These are phyloP conservation scores for Stegodyphus mimosarum DNA, from an alignment of 1,140 invertebrate genomes.

Conservation along the genomic window DNA sequence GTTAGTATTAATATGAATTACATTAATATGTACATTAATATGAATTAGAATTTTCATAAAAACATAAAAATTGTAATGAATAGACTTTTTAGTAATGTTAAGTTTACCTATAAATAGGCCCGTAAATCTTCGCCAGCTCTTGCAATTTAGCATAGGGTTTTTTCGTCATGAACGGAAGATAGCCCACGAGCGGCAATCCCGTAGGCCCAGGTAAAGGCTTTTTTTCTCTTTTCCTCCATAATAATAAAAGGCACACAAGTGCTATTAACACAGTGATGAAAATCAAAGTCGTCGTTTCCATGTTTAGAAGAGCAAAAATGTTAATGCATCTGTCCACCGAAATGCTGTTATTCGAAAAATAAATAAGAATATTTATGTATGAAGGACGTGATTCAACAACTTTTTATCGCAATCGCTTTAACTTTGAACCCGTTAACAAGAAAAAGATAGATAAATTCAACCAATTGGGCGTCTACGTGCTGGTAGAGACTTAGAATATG, in stretches of 20 bases:
- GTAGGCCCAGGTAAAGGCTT: slow-evolving; percentile 6
- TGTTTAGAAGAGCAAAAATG: background rate
- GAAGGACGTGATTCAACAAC: too few species aligned
- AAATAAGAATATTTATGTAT: too few species aligned
- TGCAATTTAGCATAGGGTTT: slow-evolving; percentile 47
- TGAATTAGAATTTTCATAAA: background rate
- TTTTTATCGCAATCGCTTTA: too few species aligned
- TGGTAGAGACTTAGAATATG: too few species aligned
- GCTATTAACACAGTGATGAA: background rate
- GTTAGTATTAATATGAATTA: too few species aligned
- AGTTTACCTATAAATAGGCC: slow-evolving; percentile 27
- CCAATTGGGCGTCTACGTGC: too few species aligned
- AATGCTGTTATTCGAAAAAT: too few species aligned
- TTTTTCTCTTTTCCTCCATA: background rate
- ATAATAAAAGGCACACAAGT: background rate
- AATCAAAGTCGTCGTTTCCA: background rate
- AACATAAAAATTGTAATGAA: background rate
- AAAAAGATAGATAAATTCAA: too few species aligned
- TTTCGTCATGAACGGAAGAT: slow-evolving; percentile 59
- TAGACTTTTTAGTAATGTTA: background rate
- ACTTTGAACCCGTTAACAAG: too few species aligned
- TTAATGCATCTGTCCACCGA: background rate
- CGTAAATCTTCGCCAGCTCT: slow-evolving; percentile 20
- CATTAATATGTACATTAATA: too few species aligned
- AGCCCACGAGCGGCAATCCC: slow-evolving; percentile 60